Base-by-base conservation (phyloP, 1,140 invertebrate species). In the Solenopsis invicta region DNA sequence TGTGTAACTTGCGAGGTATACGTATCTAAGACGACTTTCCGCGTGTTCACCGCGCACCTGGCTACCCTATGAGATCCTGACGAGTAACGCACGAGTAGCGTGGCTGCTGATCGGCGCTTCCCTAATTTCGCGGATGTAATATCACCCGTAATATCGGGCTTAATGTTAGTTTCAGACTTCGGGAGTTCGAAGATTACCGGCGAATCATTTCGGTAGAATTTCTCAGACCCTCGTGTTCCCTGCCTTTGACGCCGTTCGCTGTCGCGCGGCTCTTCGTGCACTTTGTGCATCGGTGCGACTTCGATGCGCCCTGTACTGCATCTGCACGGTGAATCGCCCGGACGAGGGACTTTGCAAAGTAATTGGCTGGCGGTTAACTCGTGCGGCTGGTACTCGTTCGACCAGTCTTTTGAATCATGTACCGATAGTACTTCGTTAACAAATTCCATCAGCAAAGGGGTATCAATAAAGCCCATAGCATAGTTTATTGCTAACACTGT, bases 41-140 rank as follows among this genome's bases (percentile, higher is more conserved):
- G 56, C 61, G 74, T 29, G 72, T 64, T 77, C 74, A 29, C 41
- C 21, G 82, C n/a, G 34, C 77, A 87, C 54, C 78, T 87, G 85
- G 66, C 77, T 56, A 84, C 66, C 29, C 48, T 54, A 78, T 34
- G 82, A 85, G 37, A 85, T 85, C 48, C 48, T 78, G 80, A 75
- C 41, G 77, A 69, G 77, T 80, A 24, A 34, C 16, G 41, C 41
- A 77, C 64, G 54, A 72, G 41, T 6, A 8, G 8, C 54, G 64
- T 50, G 77, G 66, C 21, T 59, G 80, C 59, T 34, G 80, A 87
- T 85, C 56, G 54, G 48, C 48, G 86, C 62, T 59, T 64, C 71
- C 62, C 45, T 85, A 87, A 85, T 87, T 87, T 61, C 64, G 34
- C 56, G 71, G 61, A 85, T 85, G 86, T 87, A 87, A 87, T 87